phyloP scores from a whole-genome alignment of 2,888 invertebrate genomes.

The Hymenopus coronatus region DNA sequence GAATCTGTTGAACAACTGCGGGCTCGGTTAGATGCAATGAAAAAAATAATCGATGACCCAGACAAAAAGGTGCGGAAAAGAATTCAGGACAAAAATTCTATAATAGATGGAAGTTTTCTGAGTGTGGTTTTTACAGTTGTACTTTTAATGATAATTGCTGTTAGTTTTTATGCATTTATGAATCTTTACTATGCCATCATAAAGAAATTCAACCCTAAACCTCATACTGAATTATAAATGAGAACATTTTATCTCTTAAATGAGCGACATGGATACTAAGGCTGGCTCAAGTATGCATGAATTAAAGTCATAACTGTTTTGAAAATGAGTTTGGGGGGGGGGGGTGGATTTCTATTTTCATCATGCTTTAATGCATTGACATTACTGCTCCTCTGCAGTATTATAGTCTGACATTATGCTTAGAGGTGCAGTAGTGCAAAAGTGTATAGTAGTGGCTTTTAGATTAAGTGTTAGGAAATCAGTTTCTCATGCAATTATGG shows the following conservation, averaged over 20 bases:
- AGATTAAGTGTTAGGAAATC: too few relatives aligned
- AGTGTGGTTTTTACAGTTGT: constrained; percentile 81
- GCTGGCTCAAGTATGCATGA: neutral
- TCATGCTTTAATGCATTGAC: too few relatives aligned
- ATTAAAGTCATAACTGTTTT: neutral
- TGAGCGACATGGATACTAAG: neutral
- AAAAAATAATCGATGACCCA: constrained; percentile 65
- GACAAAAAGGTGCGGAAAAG: constrained; percentile 43
- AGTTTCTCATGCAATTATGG: too few relatives aligned
- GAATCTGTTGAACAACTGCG: constrained; percentile 81
- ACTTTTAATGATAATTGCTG: constrained; percentile 71
- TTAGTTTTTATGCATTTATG: constrained; percentile 82
- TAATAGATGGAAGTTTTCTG: constrained; percentile 79
- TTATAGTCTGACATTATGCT: too few relatives aligned
- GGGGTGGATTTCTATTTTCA: too few relatives aligned
- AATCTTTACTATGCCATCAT: constrained; percentile 76
- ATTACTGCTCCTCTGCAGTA: too few relatives aligned
- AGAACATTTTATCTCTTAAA: neutral
- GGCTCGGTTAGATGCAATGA: constrained; percentile 75
- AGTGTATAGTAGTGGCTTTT: too few relatives aligned
- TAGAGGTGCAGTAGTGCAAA: too few relatives aligned
- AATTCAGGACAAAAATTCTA: constrained; percentile 42
- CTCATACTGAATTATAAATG: constrained; percentile 71
- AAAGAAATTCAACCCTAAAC: constrained; percentile 73
- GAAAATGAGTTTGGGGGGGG: neutral